These are phyloP conservation scores for Papilio elwesi DNA, from an alignment of 2,888 invertebrate species.

Conservation along the genomic window DNA sequence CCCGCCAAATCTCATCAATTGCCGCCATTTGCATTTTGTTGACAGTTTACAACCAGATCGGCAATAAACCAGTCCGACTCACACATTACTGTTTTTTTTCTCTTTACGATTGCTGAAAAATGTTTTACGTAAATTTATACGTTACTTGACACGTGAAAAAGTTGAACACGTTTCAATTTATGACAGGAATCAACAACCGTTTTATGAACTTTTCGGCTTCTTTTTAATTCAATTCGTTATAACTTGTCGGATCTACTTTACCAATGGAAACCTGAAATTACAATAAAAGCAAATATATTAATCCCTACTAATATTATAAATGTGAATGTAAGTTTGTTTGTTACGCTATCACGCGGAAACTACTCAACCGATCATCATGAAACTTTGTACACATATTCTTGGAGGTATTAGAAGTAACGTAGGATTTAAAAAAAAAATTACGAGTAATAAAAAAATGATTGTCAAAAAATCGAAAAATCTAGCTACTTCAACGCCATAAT, in stretches of 20 bases:
- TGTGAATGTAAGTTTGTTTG: too few species aligned
- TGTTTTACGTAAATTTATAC: background rate
- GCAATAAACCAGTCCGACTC: constrained; percentile 11
- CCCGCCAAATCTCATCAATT: constrained; percentile 9
- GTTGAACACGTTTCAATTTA: constrained; percentile 15
- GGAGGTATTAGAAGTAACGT: too few species aligned
- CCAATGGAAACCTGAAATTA: background rate
- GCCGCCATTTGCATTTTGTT: constrained; percentile 11
- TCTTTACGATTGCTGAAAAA: constrained; percentile 7
- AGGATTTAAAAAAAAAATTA: too few species aligned
- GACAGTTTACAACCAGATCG: constrained; percentile 15
- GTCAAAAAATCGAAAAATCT: too few species aligned
- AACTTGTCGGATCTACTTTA: background rate
- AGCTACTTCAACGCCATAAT: too few species aligned
- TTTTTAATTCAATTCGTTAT: background rate
- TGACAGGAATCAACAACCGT: constrained; percentile 11
- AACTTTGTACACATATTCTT: too few species aligned
- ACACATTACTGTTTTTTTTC: background rate
- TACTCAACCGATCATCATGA: too few species aligned
- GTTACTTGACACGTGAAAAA: constrained; percentile 13
- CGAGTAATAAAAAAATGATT: too few species aligned
- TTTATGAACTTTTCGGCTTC: constrained; percentile 1
- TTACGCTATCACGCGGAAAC: too few species aligned
- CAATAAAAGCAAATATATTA: background rate
- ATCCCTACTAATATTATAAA: too few species aligned